Evolutionary conservation across 2,113 vertebrate species (phyloP).

Genomic region (Engystomops pustulosus): DNA sequence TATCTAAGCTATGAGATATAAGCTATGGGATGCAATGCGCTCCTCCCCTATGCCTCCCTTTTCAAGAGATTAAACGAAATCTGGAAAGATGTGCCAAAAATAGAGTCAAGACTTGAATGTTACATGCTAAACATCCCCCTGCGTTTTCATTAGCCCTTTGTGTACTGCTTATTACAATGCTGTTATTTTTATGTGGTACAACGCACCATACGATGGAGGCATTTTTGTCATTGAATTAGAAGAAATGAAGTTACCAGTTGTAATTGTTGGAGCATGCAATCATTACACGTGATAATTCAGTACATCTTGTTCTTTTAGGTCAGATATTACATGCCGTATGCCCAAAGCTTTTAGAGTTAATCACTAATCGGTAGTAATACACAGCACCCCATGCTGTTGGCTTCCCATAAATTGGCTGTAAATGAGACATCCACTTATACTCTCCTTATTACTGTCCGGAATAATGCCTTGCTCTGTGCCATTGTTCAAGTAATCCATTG

Average conservation of each 20-base stretch:
- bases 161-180: too few species aligned
- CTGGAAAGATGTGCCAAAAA: too few species aligned
- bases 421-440: neutral
- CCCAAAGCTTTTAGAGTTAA: neutral
- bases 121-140: too few species aligned
- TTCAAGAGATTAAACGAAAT: too few species aligned
- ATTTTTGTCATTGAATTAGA: neutral
- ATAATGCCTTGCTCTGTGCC: neutral
- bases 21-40: too few species aligned
- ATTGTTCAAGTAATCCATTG: neutral
- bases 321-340: neutral
- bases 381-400: neutral
- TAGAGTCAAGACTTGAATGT: too few species aligned
- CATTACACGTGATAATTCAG: neutral
- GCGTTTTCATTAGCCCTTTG: too few species aligned
- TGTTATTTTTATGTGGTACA: neutral
- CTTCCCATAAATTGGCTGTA: conserved; percentile 15
- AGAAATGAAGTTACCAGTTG: neutral
- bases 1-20: too few species aligned
- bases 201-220: neutral
- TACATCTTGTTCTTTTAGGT: neutral
- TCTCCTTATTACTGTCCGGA: neutral
- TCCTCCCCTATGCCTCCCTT: too few species aligned
- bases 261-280: neutral
- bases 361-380: conserved; percentile 1